Base-by-base conservation (phyloP, 2,113 vertebrate species). In the Centropristis striata region DNA sequence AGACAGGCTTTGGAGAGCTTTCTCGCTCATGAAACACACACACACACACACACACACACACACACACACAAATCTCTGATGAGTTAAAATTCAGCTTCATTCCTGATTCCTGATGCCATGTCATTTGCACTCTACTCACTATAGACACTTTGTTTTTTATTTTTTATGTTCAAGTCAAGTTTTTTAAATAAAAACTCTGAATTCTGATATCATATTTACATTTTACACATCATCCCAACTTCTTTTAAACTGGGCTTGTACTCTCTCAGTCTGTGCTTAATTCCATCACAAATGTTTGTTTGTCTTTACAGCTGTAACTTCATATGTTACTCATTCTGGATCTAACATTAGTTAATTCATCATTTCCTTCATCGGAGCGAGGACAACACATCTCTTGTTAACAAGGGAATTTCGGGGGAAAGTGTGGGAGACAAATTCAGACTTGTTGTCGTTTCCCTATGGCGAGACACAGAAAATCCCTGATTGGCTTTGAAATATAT, bases 401-500 rank as follows among this genome's bases (percentile, higher is more conserved):
- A 72, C 68, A 58, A 75, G 61, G 20, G n/a, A 42, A 78, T 80
- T 86, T 80, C 0, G 71, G 36, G 72, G n/a, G 4, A 83, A 42
- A 63, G 66, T 67, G 55, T 39, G 80, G 67, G 79, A 75, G 70
- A 60, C 47, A 51, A 66, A 72, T 73, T 80, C 68, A 55, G 49
- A 51, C 42, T 81, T 55, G 5, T 44, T 55, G 46, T 75, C 46
- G 21, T 70, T n/a, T 85, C 60, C 80, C 81, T 7, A n/a, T 27
- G 80, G 81, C 51, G 14, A 63, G 47, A 58, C 53, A 63, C 27
- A 32, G 49, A 51, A 61, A 71, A 73, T 71, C 66, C 21, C 61
- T 25, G 72, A 83, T 80, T 79, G 80, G 89, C 75, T 88, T 58
- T 69, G 39, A 74, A 77, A 68, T 65, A 51, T 78, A 66, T 75